Evolutionary conservation across 2,888 invertebrate species (phyloP).

Genomic region (Cybosia mesomella): DNA sequence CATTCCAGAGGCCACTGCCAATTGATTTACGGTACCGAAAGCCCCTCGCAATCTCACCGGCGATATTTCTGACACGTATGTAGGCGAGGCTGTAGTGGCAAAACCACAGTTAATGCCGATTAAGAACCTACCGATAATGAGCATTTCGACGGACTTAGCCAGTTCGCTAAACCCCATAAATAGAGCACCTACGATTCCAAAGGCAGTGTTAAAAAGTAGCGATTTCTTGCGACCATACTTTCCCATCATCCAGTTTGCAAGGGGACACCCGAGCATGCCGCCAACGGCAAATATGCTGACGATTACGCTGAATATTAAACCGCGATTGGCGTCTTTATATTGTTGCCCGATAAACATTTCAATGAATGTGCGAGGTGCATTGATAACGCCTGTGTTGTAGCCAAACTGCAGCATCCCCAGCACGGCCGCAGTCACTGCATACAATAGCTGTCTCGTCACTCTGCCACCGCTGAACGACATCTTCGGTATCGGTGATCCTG

Average conservation of each 20-base stretch:
- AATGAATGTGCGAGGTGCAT: slow-evolving; percentile 88
- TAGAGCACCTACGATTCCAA: slow-evolving; percentile 89
- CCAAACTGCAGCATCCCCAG: slow-evolving; percentile 91
- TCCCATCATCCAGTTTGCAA: slow-evolving; percentile 91
- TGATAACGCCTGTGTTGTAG: slow-evolving; percentile 91
- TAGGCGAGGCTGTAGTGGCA: slow-evolving; percentile 83
- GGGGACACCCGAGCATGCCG: slow-evolving; percentile 92
- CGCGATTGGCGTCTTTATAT: slow-evolving; percentile 78
- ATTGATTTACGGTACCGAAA: slow-evolving; percentile 82
- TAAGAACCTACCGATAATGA: slow-evolving; percentile 90
- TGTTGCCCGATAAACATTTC: slow-evolving; percentile 88
- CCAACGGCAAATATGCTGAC: slow-evolving; percentile 93
- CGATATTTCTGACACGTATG: slow-evolving; percentile 83
- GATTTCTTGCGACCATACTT: slow-evolving; percentile 90
- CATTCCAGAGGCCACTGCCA: slow-evolving; percentile 82
- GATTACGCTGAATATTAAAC: slow-evolving; percentile 88
- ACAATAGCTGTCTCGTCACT: slow-evolving; percentile 88
- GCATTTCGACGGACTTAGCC: slow-evolving; percentile 89
- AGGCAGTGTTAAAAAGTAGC: slow-evolving; percentile 88
- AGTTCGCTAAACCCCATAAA: slow-evolving; percentile 90
- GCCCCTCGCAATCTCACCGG: slow-evolving; percentile 79
- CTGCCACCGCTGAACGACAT: slow-evolving; percentile 77
- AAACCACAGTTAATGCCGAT: slow-evolving; percentile 92
- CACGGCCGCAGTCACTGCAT: slow-evolving; percentile 89
- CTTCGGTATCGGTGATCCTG: slow-evolving; percentile 64